Evolutionary conservation across 2,797 vertebrate species (phyloP).

Genomic region (Macroramphosus scolopax): DNA sequence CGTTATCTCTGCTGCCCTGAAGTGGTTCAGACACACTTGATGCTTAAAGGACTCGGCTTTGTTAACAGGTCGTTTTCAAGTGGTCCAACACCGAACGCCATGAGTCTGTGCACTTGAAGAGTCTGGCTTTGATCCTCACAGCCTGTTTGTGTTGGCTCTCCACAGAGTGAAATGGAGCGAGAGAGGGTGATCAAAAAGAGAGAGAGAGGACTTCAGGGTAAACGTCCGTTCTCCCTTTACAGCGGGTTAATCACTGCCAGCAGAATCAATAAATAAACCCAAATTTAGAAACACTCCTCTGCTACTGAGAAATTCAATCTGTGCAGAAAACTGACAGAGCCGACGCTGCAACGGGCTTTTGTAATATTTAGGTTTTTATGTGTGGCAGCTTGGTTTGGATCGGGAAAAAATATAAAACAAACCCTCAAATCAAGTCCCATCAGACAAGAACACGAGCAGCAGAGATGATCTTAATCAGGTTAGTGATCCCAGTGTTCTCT

Average conservation of each 20-base stretch:
- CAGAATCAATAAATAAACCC: slow-evolving; percentile 10
- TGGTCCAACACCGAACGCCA: slow-evolving; percentile 42
- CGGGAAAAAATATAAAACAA: neutral
- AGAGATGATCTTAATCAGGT: slow-evolving; percentile 10
- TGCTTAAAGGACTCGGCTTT: slow-evolving; percentile 68
- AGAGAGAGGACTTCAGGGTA: slow-evolving; percentile 25
- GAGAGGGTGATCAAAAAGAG: slow-evolving; percentile 4
- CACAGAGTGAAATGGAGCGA: slow-evolving; percentile 4
- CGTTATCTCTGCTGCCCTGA: slow-evolving; percentile 38
- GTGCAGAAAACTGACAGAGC: neutral
- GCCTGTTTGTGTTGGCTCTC: slow-evolving; percentile 39
- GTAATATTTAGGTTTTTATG: no score
- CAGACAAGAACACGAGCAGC: neutral
- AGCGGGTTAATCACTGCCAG: neutral
- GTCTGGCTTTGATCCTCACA: slow-evolving; percentile 46
- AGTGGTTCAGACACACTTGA: slow-evolving; percentile 54
- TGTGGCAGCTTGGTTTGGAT: neutral
- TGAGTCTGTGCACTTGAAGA: slow-evolving; percentile 25
- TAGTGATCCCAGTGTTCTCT: neutral
- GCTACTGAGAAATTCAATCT: slow-evolving; percentile 7
- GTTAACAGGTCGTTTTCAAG: slow-evolving; percentile 70
- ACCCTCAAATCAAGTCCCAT: neutral
- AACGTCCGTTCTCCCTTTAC: slow-evolving; percentile 6
- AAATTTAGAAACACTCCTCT: no score
- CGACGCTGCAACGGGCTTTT: no score